Base-by-base conservation (phyloP, 2,797 vertebrate species). In the Lutjanus campechanus region DNA sequence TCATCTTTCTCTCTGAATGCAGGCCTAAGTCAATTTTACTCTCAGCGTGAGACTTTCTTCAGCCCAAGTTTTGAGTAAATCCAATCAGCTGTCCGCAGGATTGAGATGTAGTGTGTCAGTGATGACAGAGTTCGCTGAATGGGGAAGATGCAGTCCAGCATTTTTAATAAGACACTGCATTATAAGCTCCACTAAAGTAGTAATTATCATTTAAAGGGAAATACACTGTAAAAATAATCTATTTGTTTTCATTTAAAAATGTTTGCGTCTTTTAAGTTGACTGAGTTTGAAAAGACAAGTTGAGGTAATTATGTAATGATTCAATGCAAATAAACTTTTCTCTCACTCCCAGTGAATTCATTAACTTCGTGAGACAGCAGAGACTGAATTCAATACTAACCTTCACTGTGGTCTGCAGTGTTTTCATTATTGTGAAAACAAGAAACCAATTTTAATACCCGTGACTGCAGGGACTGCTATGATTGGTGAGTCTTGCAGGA, bases 1-100 rank as follows among this genome's bases (percentile, higher is more conserved):
- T 95, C 92, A 94, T 95, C 93, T 92, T 89, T 81, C 85, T 72
- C 90, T 89, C 89, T 85, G 92, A 93, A 93, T 90, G 84, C 87
- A 75, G 90, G 90, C 93, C 93, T 93, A 93, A 95, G 92, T 95
- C 93, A 95, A 95, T 96, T 94, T 93, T 94, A 91, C 92, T 95
- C 95, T 64, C 94, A 94, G 95, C 91, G n/a, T 94, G 94, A 92
- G 90, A 88, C 87, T 90, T 93, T 93, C 92, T 94, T 75, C 85
- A 79, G 94, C 90, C 92, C 86, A 90, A 89, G 84, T 94, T 94
- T 94, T 91, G 86, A 90, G 89, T 90, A 95, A 95, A 96, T 95
- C 93, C 90, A 95, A 95, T 96, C 95, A 95, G 91, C 91, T 94
- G 93, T 93, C 91, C 54, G n/a, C 85, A 79, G 87, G 92, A 94